Evolutionary conservation across 1,140 invertebrate genomes (phyloP).

Genomic region (Sarcophaga bullata): DNA sequence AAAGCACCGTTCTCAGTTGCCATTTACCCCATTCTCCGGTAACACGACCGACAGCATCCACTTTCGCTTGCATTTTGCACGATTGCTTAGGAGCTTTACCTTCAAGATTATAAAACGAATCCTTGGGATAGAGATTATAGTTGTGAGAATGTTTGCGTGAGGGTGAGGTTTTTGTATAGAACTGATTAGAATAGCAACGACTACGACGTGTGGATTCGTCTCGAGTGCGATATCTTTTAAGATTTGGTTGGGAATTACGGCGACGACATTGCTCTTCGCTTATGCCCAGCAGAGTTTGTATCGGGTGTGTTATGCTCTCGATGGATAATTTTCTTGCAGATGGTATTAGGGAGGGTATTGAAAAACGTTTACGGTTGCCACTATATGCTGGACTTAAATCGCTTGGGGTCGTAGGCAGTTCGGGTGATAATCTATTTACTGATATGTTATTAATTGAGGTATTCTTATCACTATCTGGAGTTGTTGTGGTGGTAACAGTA

Average conservation of each 20-base stretch:
- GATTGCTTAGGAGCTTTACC: conserved; percentile 50
- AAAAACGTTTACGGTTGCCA: conserved; percentile 8
- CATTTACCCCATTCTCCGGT: conserved; percentile 65
- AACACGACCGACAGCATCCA: conserved; percentile 63
- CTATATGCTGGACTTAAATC: conserved; percentile 1
- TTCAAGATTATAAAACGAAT: conserved; percentile 57
- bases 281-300: conserved; percentile 8
- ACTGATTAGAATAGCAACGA: background rate
- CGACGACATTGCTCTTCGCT: conserved; percentile 34
- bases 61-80: conserved; percentile 61
- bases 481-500: conserved; percentile 26
- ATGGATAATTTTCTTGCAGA: background rate
- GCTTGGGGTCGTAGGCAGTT: background rate
- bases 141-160: conserved; percentile 47
- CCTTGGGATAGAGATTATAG: conserved; percentile 57
- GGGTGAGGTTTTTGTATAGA: conserved; percentile 28
- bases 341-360: conserved; percentile 2
- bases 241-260: conserved; percentile 1
- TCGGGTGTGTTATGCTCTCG: conserved; percentile 7
- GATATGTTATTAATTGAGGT: conserved; percentile 36
- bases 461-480: conserved; percentile 15
- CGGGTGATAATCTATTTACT: conserved; percentile 9
- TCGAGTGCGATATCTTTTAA: background rate
- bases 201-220: background rate
- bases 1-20: conserved; percentile 63